A percentile compares a stretch with the other conserved stretches of the same genome.
phyloP scores from a whole-genome alignment of 2,888 invertebrate species.

The Perizoma flavofasciatum region DNA sequence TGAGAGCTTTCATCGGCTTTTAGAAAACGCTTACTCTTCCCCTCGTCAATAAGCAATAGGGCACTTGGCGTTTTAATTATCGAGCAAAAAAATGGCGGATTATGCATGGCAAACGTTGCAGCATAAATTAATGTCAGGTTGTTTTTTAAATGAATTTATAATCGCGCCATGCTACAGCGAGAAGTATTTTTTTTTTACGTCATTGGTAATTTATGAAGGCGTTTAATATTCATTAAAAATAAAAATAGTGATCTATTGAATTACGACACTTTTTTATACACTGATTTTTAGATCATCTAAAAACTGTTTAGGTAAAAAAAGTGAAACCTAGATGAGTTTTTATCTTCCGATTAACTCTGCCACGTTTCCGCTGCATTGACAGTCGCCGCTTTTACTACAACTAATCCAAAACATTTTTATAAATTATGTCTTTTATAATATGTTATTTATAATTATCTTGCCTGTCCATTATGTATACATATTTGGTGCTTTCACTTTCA shows the following conservation, averaged over 20 bases:
- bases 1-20: slow-evolving; percentile 79
- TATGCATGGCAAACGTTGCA: slow-evolving; percentile 35
- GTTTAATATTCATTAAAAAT: slow-evolving; percentile 27
- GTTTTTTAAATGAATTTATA: slow-evolving; percentile 38
- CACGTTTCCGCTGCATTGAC: no score
- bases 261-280: neutral
- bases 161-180: slow-evolving; percentile 23
- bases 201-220: slow-evolving; percentile 34
- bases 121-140: slow-evolving; percentile 37
- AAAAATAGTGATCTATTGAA: slow-evolving; percentile 6
- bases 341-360: no score
- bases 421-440: no score
- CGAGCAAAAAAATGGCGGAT: slow-evolving; percentile 27
- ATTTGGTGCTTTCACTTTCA: no score
- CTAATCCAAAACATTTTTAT: no score
- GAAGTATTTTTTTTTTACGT: slow-evolving; percentile 35
- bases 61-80: slow-evolving; percentile 37
- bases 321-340: no score
- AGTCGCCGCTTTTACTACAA: no score
- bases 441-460: no score
- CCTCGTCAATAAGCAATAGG: slow-evolving; percentile 39
- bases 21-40: slow-evolving; percentile 71
- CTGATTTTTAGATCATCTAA: no score
- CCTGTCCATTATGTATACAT: no score
- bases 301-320: no score